Conservation (phyloP, 2,797 vertebrate genomes). For the Liasis olivaceus region DNA sequence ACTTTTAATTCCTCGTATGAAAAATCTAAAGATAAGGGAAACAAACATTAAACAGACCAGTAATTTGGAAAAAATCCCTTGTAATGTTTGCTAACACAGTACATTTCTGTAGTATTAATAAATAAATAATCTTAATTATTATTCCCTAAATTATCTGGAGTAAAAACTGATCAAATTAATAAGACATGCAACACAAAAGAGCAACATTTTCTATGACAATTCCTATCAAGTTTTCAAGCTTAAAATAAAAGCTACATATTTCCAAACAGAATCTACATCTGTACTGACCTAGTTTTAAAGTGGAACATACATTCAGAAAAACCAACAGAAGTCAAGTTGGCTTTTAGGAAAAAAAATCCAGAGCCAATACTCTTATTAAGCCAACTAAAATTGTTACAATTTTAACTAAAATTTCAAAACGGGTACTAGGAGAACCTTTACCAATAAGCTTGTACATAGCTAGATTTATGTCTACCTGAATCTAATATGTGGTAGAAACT, state of each 20-base stretch:
- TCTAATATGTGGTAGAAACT: background rate
- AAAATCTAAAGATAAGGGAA: slow-evolving; percentile 75
- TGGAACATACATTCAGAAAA: background rate
- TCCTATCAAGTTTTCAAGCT: background rate
- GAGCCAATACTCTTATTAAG: background rate
- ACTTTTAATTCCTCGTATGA: slow-evolving; percentile 73
- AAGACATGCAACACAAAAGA: background rate
- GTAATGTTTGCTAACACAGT: background rate
- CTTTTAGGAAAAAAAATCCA: background rate
- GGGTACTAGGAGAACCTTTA: background rate
- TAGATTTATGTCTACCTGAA: background rate
- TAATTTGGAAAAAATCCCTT: background rate
- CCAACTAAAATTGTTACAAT: background rate
- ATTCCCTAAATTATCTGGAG: slow-evolving; percentile 15
- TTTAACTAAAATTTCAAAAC: background rate
- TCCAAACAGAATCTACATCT: accelerated
- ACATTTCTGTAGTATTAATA: background rate
- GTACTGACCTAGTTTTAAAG: background rate
- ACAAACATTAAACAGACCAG: background rate
- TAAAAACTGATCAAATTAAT: slow-evolving; percentile 6
- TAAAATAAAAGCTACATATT: background rate
- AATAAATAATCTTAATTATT: background rate
- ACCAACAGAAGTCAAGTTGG: background rate
- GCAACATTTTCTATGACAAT: background rate
- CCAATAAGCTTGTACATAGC: background rate